Conservation (phyloP, 2,888 invertebrate species). For the Chrysopilus asiliformis region DNA sequence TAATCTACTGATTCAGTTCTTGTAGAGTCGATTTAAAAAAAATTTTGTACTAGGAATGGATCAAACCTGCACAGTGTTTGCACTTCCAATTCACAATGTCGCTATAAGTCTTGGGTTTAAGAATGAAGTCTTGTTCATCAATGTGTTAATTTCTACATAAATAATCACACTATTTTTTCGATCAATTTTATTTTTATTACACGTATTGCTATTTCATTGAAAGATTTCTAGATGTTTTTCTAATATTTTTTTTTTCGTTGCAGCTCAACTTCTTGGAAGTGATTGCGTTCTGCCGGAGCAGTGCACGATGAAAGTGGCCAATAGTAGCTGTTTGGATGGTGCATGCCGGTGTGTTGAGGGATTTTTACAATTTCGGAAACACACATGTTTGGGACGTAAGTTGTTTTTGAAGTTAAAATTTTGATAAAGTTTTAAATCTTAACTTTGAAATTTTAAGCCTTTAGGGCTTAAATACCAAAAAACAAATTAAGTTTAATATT, state of each 20-base stretch:
- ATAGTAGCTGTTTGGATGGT: constrained; percentile 72
- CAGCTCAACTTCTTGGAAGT: constrained; percentile 72
- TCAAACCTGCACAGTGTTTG: no score
- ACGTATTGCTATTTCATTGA: not conserved
- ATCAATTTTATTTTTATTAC: no score
- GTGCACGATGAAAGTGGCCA: constrained; percentile 76
- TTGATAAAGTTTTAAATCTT: no score
- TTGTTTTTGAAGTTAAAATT: constrained; percentile 20
- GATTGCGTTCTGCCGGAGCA: constrained; percentile 72
- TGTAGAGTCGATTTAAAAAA: no score
- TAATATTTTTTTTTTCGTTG: constrained; percentile 23
- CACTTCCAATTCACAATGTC: no score
- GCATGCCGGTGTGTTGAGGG: constrained; percentile 74
- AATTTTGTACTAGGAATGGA: no score
- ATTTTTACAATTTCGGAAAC: constrained; percentile 74
- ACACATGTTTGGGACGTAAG: constrained; percentile 86
- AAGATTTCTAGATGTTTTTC: not conserved
- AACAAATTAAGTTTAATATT: no score
- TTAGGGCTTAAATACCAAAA: no score
- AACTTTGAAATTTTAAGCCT: no score
- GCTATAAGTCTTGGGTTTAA: not conserved
- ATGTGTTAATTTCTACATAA: not conserved
- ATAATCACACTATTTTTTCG: not conserved
- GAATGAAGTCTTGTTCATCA: not conserved
- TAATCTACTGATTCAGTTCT: no score